A percentile compares a stretch with the other conserved stretches of the same genome.
These are phyloP conservation scores for Oxystoma pomonae DNA, from an alignment of 2,888 invertebrate species.

Conservation along the genomic window DNA sequence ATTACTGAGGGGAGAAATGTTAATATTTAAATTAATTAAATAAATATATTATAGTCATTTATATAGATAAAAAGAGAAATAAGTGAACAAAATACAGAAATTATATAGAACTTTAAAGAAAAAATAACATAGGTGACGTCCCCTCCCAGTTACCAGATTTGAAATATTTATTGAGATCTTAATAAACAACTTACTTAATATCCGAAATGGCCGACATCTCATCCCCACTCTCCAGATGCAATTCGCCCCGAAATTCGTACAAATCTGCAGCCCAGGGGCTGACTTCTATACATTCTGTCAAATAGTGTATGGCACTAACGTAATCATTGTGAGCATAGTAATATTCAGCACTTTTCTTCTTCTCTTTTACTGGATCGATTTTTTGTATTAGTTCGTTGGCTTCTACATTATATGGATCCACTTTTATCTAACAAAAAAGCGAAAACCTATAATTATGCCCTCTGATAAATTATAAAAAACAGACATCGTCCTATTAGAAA, in stretches of 20 bases:
- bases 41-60: no score
- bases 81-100: no score
- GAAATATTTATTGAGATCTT: no score
- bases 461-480: no score
- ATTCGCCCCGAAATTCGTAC: constrained; percentile 81
- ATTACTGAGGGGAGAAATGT: no score
- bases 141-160: no score
- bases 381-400: constrained; percentile 65
- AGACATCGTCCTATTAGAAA: no score
- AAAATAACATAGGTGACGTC: no score
- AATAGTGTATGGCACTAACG: constrained; percentile 56
- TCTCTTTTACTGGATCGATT: constrained; percentile 60
- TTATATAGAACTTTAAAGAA: no score
- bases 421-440: constrained; percentile 52
- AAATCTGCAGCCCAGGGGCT: constrained; percentile 88
- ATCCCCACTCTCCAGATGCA: constrained; percentile 75
- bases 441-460: no score
- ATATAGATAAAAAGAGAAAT: no score
- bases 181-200: constrained; percentile 46
- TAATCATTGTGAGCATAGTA: constrained; percentile 56
- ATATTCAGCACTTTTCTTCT: constrained; percentile 62
- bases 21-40: no score
- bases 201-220: constrained; percentile 85
- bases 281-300: constrained; percentile 67
- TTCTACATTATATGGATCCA: constrained; percentile 75